Evolutionary conservation across 2,888 invertebrate genomes (phyloP), one percentile per base, ranked within the genome.

Genomic region (Lithophane semibrunnea): DNA sequence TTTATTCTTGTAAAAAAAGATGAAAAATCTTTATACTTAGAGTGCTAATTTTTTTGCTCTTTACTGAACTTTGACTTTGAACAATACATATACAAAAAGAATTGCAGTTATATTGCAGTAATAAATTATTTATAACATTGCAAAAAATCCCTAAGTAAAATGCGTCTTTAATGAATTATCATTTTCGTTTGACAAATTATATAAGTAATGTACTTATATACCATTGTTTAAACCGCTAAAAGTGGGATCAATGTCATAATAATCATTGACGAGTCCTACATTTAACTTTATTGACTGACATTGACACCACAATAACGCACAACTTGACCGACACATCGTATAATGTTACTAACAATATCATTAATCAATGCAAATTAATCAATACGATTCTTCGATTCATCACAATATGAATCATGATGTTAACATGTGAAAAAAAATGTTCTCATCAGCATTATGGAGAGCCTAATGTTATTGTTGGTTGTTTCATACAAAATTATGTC

Each of bases 281-380:
- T 29, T 58, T 64, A 37, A 47, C 21, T 60, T 52, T 2, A 80
- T 18, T 73, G 56, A 73, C 37, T 73, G 56, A 73, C 47, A 56
- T 8, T 56, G 80, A 73, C 13, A 74, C n/a, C n/a, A 24, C 47
- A 49, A 56, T 73, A 78, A 47, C 5, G 65, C 24, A 77, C 54
- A 58, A 24, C 21, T 78, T 78, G 61, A 83, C 60, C 68, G 64
- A 64, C 63, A 7, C 60, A 42, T 60, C 18, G 42, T 47, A 56
- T 42, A 69, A 68, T 24, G n/a, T 37, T 47, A 29, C 44, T 16
- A 47, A 66, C 73, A 54, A 49, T 44, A 64, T n/a, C 42, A 80
- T 73, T 49, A 85, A 83, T 77, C 74, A 85, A 70, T 65, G 44
- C 37, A 70, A 75, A 77, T 82, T 56, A 77, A 77, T 85, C 85